Conservation (phyloP, 2,113 vertebrate genomes). For the Heterochromis multidens region DNA sequence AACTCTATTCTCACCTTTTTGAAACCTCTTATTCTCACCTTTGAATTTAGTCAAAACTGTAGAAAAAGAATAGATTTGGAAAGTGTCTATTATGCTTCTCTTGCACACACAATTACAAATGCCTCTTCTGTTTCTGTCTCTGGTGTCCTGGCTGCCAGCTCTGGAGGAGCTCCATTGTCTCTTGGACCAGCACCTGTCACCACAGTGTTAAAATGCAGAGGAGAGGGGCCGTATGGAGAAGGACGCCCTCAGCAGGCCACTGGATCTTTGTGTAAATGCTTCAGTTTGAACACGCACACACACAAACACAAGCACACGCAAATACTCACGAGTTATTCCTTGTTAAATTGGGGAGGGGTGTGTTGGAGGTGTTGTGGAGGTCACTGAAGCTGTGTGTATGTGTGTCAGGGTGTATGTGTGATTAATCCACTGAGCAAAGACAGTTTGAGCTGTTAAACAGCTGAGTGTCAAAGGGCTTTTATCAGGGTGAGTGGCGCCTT, state of each 20-base stretch:
- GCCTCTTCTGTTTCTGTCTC: conserved; percentile 26
- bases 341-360: conserved; percentile 37
- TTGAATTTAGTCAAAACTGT: conserved; percentile 35
- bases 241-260: conserved; percentile 63
- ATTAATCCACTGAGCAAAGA: conserved; percentile 61
- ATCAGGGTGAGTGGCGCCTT: conserved; percentile 62
- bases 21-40: conserved; percentile 41
- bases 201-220: conserved; percentile 58
- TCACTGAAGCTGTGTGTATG: conserved; percentile 26
- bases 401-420: conserved; percentile 1
- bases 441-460: conserved; percentile 69
- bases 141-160: conserved; percentile 48
- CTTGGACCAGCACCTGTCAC: conserved; percentile 67
- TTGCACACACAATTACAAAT: conserved; percentile 25
- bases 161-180: conserved; percentile 64
- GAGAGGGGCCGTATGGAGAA: conserved; percentile 41
- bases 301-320: neutral
- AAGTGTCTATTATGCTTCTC: conserved; percentile 25
- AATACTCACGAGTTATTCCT: conserved; percentile 45
- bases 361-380: conserved; percentile 33
- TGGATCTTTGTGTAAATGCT: conserved; percentile 36
- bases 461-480: conserved; percentile 74
- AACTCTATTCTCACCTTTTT: neutral
- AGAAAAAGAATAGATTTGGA: conserved; percentile 3
- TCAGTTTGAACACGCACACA: conserved; percentile 7